Conservation (phyloP, 2,113 vertebrate genomes). For the Sinocyclocheilus maitianheensis region DNA sequence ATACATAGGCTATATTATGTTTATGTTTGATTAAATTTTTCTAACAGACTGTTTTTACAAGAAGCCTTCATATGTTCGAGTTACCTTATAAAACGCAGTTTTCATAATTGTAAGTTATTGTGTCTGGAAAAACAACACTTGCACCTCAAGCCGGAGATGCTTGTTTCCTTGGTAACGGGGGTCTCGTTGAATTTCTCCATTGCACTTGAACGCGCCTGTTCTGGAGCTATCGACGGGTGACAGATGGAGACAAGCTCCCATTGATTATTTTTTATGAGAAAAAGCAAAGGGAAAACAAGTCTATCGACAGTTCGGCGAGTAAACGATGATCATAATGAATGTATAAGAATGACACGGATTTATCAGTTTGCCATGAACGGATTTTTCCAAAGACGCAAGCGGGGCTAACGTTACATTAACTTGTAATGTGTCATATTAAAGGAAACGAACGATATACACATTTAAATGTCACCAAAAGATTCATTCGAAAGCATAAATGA, state of each 20-base stretch:
- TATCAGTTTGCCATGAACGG: constrained; percentile 7
- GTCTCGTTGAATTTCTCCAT: constrained; percentile 58
- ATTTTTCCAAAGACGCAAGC: not conserved
- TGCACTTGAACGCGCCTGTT: constrained; percentile 42
- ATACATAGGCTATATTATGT: not conserved
- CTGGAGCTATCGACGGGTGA: constrained; percentile 38
- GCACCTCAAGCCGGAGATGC: constrained; percentile 57
- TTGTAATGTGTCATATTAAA: not conserved
- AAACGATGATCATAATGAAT: not conserved
- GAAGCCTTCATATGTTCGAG: not conserved
- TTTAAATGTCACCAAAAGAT: not conserved
- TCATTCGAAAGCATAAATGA: not conserved
- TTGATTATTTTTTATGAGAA: constrained; percentile 42
- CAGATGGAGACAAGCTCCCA: constrained; percentile 43
- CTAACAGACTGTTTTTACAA: not conserved
- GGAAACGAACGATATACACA: not conserved
- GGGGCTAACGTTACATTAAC: not conserved
- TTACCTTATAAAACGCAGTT: constrained; percentile 29
- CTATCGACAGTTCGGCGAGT: not conserved
- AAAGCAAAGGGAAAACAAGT: constrained; percentile 27
- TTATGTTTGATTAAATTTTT: not conserved
- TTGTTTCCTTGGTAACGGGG: constrained; percentile 68
- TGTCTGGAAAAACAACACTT: constrained; percentile 43
- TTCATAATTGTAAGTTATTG: constrained; percentile 51
- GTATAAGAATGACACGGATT: not conserved